A percentile compares a stretch with the other conserved stretches of the same genome.
Evolutionary conservation across 35 echinoderm and acorn worm species (phyloP).

Genomic region (Ophioderma brevispina): DNA sequence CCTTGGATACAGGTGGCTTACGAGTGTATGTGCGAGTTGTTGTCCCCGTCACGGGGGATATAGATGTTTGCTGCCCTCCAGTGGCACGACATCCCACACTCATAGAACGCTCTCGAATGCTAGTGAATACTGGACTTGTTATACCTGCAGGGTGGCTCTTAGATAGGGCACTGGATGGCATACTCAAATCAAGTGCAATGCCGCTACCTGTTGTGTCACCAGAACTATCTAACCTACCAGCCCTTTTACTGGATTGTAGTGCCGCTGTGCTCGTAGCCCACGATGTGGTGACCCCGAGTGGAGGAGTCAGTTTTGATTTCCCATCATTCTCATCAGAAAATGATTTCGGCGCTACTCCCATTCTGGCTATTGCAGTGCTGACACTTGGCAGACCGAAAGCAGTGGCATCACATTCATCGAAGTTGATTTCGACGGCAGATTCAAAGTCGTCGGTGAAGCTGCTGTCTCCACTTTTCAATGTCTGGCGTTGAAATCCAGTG

Average conservation of each 20-base stretch:
- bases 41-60: background rate
- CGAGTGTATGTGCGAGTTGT: background rate
- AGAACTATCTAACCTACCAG: background rate
- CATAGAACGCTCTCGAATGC: background rate
- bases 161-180: slow-evolving; percentile 20
- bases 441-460: slow-evolving; percentile 60
- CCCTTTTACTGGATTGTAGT: background rate
- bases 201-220: background rate
- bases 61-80: background rate
- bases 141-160: slow-evolving; percentile 8
- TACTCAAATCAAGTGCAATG: slow-evolving; percentile 37
- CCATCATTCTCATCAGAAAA: background rate
- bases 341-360: slow-evolving; percentile 44
- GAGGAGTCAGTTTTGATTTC: background rate
- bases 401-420: slow-evolving; percentile 37
- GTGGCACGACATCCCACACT: background rate
- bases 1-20: slow-evolving; percentile 66
- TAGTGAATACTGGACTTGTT: background rate
- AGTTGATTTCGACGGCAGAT: background rate
- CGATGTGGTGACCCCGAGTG: background rate
- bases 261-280: background rate
- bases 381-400: slow-evolving; percentile 63
- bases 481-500: slow-evolving; percentile 45
- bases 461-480: slow-evolving; percentile 29
- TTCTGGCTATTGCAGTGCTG: slow-evolving; percentile 68